These are phyloP conservation scores for Lobophora halterata DNA, from an alignment of 2,888 invertebrate species.

Conservation along the genomic window DNA sequence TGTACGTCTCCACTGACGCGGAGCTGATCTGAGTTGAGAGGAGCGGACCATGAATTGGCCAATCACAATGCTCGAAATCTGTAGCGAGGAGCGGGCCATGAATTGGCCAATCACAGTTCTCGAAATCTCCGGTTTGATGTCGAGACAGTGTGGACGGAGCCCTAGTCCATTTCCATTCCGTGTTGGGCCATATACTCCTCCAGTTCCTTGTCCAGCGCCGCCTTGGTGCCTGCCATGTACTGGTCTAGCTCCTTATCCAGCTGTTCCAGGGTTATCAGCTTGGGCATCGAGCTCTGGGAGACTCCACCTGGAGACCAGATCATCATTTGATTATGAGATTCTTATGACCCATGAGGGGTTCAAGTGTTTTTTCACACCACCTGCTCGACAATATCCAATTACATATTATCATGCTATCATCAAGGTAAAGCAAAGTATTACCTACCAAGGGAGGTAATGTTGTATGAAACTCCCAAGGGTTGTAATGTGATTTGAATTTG, in stretches of 20 bases:
- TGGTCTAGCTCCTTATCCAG: constrained; percentile 85
- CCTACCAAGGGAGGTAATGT: no score
- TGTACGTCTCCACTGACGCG: no score
- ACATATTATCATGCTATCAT: no score
- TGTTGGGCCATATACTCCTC: constrained; percentile 74
- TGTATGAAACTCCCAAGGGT: no score
- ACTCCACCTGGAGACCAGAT: constrained; percentile 45
- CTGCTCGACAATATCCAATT: no score
- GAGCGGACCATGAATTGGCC: background rate
- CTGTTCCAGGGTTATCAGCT: constrained; percentile 76
- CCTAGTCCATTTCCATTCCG: constrained; percentile 37
- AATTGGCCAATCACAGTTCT: background rate
- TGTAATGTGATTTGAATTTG: no score
- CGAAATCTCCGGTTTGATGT: background rate
- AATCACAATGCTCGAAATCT: background rate
- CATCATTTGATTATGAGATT: no score
- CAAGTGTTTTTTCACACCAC: no score
- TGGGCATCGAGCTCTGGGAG: constrained; percentile 33
- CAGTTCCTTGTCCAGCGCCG: constrained; percentile 77
- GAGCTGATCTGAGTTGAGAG: no score
- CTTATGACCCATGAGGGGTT: no score
- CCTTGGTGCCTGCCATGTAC: constrained; percentile 85
- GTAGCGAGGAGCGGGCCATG: background rate
- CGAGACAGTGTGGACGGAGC: background rate
- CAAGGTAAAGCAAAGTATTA: no score